phyloP scores from a whole-genome alignment of 2,113 vertebrate species.

The Dipodomys merriami region DNA sequence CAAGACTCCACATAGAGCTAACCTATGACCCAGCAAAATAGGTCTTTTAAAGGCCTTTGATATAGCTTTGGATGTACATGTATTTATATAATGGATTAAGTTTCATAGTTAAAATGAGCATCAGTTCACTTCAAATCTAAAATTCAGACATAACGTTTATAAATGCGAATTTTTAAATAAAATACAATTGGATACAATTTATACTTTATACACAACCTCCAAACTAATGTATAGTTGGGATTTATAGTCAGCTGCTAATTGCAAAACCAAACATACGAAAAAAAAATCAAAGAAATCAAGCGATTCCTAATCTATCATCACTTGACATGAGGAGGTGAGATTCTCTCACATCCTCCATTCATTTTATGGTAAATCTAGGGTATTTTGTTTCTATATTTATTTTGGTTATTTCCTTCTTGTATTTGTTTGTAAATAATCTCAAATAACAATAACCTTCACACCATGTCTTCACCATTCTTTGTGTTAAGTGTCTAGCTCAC shows the following conservation, averaged over 20 bases:
- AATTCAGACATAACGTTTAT: slow-evolving; percentile 36
- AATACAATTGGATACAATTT: slow-evolving; percentile 43
- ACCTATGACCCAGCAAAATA: background rate
- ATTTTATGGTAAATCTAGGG: background rate
- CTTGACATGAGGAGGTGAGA: background rate
- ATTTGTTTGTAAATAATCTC: too few relatives aligned
- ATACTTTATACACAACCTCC: slow-evolving; percentile 1
- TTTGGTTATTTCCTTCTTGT: background rate
- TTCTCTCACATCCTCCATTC: background rate
- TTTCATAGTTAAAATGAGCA: slow-evolving; percentile 34
- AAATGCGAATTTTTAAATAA: slow-evolving; percentile 30
- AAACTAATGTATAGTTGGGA: background rate
- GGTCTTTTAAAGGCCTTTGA: slow-evolving; percentile 59
- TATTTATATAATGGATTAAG: slow-evolving; percentile 30
- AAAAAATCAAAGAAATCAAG: slow-evolving; percentile 50
- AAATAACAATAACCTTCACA: background rate
- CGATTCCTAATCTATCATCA: background rate
- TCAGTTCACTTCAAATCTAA: slow-evolving; percentile 49
- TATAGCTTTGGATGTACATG: slow-evolving; percentile 41
- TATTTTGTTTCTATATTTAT: slow-evolving; percentile 10
- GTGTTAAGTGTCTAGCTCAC: background rate
- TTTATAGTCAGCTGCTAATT: slow-evolving; percentile 5
- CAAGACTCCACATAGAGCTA: too few relatives aligned
- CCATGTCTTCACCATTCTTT: background rate
- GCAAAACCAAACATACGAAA: slow-evolving; percentile 43